Evolutionary conservation across 2,797 vertebrate species (phyloP), one percentile per base, ranked within the genome.

Genomic region (Pteropus rufus): DNA sequence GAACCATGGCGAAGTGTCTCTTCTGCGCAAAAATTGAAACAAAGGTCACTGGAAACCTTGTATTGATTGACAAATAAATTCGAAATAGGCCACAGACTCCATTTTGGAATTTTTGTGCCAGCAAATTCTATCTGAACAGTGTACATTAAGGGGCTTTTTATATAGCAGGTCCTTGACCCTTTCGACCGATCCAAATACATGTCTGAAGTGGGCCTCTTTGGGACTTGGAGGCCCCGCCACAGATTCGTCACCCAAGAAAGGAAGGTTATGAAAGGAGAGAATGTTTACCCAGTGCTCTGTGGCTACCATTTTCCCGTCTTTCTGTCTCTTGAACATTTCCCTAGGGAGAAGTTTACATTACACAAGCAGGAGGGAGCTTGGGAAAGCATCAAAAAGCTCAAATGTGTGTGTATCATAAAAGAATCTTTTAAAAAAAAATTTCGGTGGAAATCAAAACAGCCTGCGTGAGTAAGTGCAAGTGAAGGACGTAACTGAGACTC

Each of bases 291-390:
- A 98, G 95, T 2, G 0, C 84, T 94, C 96, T 94, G 77, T 4
- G 86, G 96, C 97, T 79, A 91, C 97, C 96, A 92, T 97, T 97
- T 97, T 96, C 91, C 96, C 82, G 54, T 97, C 96, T 95, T 91
- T 95, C 96, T 93, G 97, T 97, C 96, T 97, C 97, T 95, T 85
- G 85, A 96, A 80, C 88, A 92, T 96, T 89, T 97, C 97, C 95
- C 95, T 14, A 0, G 95, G 89, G 96, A 93, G 82, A 94, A 18
- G 82, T 67, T 82, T 86, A 39, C 79, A 94, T 97, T 96, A 94
- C 96, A 76, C 92, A 79, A 96, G 91, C 91, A 31, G 2, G 82
- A 93, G 41, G 80, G 94, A 94, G 92, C 96, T 95, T 97, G 97
- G 96, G 93, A 97, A 97, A 93, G 82, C 77, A 93, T 92, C 62